Conservation (phyloP, 2,113 vertebrate species). For the Oncorhynchus keta region DNA sequence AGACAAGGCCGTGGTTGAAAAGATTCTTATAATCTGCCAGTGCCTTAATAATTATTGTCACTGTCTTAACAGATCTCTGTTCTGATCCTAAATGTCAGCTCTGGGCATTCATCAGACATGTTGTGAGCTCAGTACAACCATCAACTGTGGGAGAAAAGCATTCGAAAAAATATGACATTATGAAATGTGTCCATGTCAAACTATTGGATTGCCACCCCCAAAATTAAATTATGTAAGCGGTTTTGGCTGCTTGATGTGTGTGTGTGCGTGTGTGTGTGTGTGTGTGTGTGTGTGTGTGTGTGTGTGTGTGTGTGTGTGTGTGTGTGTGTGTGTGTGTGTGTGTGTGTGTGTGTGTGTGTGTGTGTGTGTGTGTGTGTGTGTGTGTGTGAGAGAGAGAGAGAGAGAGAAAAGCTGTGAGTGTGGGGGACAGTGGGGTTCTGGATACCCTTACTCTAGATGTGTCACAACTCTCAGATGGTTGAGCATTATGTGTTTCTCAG, state of each 20-base stretch:
- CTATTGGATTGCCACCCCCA: constrained; percentile 39
- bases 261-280: constrained; percentile 26
- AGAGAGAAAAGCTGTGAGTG: constrained; percentile 8
- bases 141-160: not conserved
- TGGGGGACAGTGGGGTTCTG: not conserved
- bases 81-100: too few species aligned
- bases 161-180: constrained; percentile 1
- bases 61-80: too few species aligned
- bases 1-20: too few species aligned
- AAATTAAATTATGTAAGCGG: constrained; percentile 52
- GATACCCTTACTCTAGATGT: constrained; percentile 11
- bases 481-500: constrained; percentile 8
- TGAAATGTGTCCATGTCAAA: constrained; percentile 25
- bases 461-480: constrained; percentile 37
- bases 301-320: constrained; percentile 35
- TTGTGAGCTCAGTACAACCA: not conserved
- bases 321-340: not conserved
- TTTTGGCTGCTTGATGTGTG: constrained; percentile 32
- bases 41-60: too few species aligned
- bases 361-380: not conserved
- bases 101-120: too few species aligned
- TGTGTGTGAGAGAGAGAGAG: too few species aligned
- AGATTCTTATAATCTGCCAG: too few species aligned
- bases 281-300: not conserved
- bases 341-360: constrained; percentile 24